Evolutionary conservation across 2,888 invertebrate genomes (phyloP).

Genomic region (Drosophila robusta): DNA sequence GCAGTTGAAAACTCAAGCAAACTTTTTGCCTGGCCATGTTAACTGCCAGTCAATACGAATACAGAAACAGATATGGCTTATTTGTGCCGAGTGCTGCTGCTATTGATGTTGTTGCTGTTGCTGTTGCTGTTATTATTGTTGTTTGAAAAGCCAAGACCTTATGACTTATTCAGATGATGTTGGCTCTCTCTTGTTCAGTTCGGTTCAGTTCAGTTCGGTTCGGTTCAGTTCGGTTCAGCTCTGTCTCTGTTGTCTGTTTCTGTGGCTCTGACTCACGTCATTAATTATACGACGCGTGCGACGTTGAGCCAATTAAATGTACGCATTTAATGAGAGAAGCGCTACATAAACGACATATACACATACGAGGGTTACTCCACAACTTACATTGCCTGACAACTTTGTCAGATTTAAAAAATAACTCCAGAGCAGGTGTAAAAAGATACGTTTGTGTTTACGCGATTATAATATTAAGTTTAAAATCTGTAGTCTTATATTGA

Average conservation of each 20-base stretch:
- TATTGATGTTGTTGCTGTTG: slow-evolving; percentile 31
- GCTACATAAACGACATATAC: slow-evolving; percentile 36
- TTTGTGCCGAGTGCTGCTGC: slow-evolving; percentile 53
- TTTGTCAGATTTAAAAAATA: too few relatives aligned
- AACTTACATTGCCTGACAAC: not conserved
- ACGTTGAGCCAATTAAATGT: slow-evolving; percentile 72
- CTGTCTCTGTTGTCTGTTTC: slow-evolving; percentile 5
- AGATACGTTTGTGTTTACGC: too few relatives aligned
- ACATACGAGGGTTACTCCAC: slow-evolving; percentile 36
- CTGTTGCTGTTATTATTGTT: slow-evolving; percentile 29
- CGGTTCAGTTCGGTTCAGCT: slow-evolving; percentile 2
- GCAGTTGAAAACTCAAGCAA: slow-evolving; percentile 66
- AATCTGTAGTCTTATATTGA: too few relatives aligned
- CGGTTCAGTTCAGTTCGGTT: slow-evolving; percentile 11
- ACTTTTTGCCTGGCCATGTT: slow-evolving; percentile 77
- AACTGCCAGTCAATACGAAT: slow-evolving; percentile 80
- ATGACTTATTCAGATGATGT: slow-evolving; percentile 79
- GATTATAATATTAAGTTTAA: too few relatives aligned
- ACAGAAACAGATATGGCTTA: slow-evolving; percentile 78
- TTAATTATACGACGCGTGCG: slow-evolving; percentile 77
- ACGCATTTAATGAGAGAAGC: slow-evolving; percentile 73
- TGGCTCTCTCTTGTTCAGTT: slow-evolving; percentile 36
- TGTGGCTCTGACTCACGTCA: slow-evolving; percentile 54
- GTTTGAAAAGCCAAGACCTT: slow-evolving; percentile 67
- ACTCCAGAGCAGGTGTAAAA: too few relatives aligned